Conservation (phyloP, 1,140 invertebrate genomes). For the Apolygus lucorum region DNA sequence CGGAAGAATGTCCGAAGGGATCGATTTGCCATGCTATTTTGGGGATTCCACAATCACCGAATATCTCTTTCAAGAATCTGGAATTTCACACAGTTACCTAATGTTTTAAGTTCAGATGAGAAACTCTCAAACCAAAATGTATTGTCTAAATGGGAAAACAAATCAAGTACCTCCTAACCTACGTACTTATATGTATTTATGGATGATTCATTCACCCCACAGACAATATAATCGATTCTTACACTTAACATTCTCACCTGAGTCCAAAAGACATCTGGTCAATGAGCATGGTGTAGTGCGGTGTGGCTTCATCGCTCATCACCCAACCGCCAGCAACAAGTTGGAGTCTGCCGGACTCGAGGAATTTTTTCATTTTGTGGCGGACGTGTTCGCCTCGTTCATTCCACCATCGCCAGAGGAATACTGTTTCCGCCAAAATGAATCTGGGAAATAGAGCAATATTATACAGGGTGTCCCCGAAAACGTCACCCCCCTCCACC, state of each 20-base stretch:
- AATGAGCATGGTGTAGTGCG: constrained; percentile 86
- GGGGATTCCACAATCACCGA: constrained; percentile 56
- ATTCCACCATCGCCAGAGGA: constrained; percentile 87
- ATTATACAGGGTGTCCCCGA: no score
- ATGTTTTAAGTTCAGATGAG: no score
- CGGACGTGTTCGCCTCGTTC: constrained; percentile 52
- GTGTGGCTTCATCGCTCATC: constrained; percentile 89
- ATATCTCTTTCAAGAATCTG: constrained; percentile 51
- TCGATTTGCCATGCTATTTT: constrained; percentile 66
- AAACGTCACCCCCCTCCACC: no score
- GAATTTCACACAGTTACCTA: no score
- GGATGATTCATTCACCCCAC: no score
- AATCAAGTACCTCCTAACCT: no score
- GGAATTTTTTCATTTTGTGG: constrained; percentile 7
- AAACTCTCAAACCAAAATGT: no score
- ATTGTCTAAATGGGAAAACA: no score
- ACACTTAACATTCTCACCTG: constrained; percentile 42
- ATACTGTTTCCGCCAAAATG: constrained; percentile 73
- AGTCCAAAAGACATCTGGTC: constrained; percentile 83
- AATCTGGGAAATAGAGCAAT: constrained; percentile 46
- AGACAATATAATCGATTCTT: not conserved
- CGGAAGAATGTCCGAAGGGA: constrained; percentile 64
- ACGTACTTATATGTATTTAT: no score
- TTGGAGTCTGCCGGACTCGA: constrained; percentile 5
- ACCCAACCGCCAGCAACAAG: constrained; percentile 57